Evolutionary conservation across 2,113 vertebrate species (phyloP), one percentile per base, ranked within the genome.

Genomic region (Lagopus muta): DNA sequence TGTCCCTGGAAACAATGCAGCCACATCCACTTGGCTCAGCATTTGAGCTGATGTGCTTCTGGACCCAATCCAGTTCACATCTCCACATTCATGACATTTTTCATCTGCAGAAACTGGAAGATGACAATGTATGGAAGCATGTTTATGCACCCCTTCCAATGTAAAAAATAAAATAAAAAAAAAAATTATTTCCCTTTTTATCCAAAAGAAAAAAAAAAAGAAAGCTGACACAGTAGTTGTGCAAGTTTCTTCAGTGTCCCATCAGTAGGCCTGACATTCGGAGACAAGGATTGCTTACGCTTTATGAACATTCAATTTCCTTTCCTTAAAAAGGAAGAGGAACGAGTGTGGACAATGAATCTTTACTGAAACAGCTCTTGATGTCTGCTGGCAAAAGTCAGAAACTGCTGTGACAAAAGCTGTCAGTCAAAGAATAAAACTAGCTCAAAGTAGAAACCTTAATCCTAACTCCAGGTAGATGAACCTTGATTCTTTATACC

Each of bases 301-400:
- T 85, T 60, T 34, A 45, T 0, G 0, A 12, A 42, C 10, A 15
- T 13, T 11, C 9, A 22, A 58, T 62, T 72, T 79, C 36, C 66
- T 82, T 50, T 50, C 14, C 36, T 90, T 47, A 83, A 64, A 64
- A 91, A 73, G 18, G 15, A 89, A 82, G 32, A 2, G 6, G 3
- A 75, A 90, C 76, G 34, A 21, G 5, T 73, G 14, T 45, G 16
- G 38, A 62, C 60, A 86, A 88, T 38, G 43, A 47, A 57, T 55
- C 78, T 70, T 61, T 30, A 78, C 4, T 82, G 45, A 91, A 87
- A 85, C 6, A 96, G 40, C 17, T n/a, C 14, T 28, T 72, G 38
- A 88, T 82, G 55, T 28, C 5, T 3, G 1, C 40, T 79, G 45
- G 62, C 24, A 89, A 62, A 72, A 84, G 61, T 75, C 54, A 73